Base-by-base conservation (phyloP, 2,113 vertebrate genomes). In the Phodopus roborovskii region DNA sequence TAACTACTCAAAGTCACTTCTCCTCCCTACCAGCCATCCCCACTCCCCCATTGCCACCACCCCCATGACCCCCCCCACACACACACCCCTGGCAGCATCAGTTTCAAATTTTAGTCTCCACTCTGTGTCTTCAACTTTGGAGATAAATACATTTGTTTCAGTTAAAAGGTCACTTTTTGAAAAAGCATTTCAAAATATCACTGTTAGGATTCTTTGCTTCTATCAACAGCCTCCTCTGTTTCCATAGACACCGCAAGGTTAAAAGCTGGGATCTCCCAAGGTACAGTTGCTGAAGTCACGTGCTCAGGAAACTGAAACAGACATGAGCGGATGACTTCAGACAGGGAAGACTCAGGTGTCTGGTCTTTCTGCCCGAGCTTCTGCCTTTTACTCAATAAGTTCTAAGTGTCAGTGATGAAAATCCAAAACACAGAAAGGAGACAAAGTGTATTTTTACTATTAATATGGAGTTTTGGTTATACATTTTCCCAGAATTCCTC, bases 361-460 rank as follows among this genome's bases (percentile, higher is more conserved):
- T n/a, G 58, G 88, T 88, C 17, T 86, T 91, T 73, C 7, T 95
- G 6, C 50, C 1, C 1, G 33, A 7, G 84, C 39, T 96, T 39
- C 94, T 78, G 64, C n/a, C 3, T 81, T 56, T 85, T 83, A 77
- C 94, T 95, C 94, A 93, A 22, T 66, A 89, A 91, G 24, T 36
- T 91, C n/a, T 94, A 39, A 86, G 94, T 64, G 66, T 66, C 79
- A 28, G 86, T 87, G 78, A 74, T n/a, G 53, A 79, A 94, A 95
- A 90, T 62, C 36, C 20, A 48, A 86, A 96, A 96, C 12, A 87
- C 62, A 94, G 50, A 70, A 45, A 82, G 81, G 33, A 96, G 92
- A 75, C 22, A 96, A 88, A 91, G 87, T 95, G 4, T 81, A 26
- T 92, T 96, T 88, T 97, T 95, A 92, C 92, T 91, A 84, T 68